Percentiles rank a stretch among this genome's conserved stretches.
Evolutionary conservation across 2,888 invertebrate species (phyloP).

Genomic region (Athalia cordata): DNA sequence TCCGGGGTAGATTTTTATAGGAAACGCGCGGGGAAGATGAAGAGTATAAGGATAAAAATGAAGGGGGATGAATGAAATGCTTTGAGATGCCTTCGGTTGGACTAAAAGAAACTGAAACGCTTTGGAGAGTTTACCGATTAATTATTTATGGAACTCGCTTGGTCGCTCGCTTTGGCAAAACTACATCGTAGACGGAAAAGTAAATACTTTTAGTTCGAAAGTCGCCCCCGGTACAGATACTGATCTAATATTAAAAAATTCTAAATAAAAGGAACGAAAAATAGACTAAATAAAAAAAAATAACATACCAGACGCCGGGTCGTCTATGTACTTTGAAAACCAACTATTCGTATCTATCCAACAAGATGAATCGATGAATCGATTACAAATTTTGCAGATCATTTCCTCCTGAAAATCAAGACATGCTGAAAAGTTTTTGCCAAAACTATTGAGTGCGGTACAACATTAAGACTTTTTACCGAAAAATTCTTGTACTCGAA

Average conservation of each 20-base stretch:
- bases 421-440: too few species aligned
- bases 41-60: neutral
- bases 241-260: constrained; percentile 21
- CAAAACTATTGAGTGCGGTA: too few species aligned
- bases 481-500: too few species aligned
- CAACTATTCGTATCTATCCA: too few species aligned
- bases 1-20: too few species aligned
- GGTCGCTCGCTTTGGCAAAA: neutral
- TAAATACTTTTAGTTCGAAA: neutral
- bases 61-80: neutral
- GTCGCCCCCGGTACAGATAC: neutral
- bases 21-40: too few species aligned
- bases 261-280: neutral
- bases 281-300: neutral
- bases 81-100: neutral
- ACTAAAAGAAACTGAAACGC: constrained; percentile 17
- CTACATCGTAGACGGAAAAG: neutral
- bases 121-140: constrained; percentile 24
- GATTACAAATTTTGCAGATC: too few species aligned
- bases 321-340: neutral
- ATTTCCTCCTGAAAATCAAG: too few species aligned
- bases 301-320: neutral
- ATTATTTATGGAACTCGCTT: constrained; percentile 27
- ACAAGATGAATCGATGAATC: too few species aligned
- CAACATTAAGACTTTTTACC: too few species aligned